These are phyloP conservation scores for Anableps anableps DNA, from an alignment of 2,797 vertebrate genomes.

Conservation along the genomic window DNA sequence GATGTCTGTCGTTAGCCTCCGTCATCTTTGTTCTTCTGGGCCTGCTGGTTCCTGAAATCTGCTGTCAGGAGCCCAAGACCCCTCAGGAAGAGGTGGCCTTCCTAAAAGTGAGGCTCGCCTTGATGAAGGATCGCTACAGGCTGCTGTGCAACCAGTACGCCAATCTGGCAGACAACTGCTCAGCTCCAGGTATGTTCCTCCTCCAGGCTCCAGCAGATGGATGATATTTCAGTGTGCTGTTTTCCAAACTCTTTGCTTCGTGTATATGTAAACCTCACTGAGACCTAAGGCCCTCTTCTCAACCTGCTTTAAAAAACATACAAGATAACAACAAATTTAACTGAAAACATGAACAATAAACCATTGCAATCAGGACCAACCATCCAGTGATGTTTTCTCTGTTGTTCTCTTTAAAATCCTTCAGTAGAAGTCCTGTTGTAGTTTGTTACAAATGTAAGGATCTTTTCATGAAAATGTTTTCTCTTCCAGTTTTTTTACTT, in stretches of 20 bases:
- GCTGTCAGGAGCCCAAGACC: constrained; percentile 4
- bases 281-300: neutral
- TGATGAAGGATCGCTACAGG: constrained; percentile 29
- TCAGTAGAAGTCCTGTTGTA: no score
- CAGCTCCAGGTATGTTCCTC: constrained; percentile 28
- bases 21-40: constrained; percentile 32
- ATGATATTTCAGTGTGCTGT: neutral
- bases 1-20: constrained; percentile 21
- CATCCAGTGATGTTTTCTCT: no score
- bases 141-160: constrained; percentile 15
- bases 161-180: constrained; percentile 21
- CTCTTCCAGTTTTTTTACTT: no score
- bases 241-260: neutral
- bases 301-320: no score
- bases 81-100: constrained; percentile 4
- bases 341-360: no score
- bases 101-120: constrained; percentile 20
- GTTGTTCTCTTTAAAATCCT: neutral
- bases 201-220: constrained; percentile 8
- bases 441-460: no score
- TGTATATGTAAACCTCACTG: no score
- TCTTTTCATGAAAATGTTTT: no score
- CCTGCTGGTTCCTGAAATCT: constrained; percentile 25
- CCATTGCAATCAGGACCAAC: no score
- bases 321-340: no score